Base-by-base conservation (phyloP, 2,797 vertebrate species). In the Lophotriccus pileatus region DNA sequence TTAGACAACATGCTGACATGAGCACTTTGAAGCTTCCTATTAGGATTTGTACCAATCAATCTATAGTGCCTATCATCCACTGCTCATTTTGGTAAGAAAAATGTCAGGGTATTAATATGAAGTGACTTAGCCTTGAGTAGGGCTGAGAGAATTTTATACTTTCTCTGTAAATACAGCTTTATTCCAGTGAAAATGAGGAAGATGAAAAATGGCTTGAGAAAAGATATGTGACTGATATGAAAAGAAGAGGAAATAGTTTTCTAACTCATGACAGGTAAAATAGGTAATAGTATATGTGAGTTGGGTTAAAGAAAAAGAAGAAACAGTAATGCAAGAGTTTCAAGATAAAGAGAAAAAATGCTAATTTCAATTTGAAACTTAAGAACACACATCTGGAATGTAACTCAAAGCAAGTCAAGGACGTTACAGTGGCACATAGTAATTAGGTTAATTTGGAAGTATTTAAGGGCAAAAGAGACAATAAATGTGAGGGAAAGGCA, bases 201-300 rank as follows among this genome's bases (percentile, higher is more conserved):
- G 27, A 14, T 68, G 22, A 39, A 88, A 90, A 88, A 74, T 64
- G 20, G 13, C 32, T 78, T 75, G 24, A 88, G 66, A 77, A 64
- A 53, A 80, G 49, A 32, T 32, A 46, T 20, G 5, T 72, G 10
- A 73, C n/a, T 81, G 23, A 64, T 44, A 53, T 1, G 3, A 28
- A 58, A 86, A 81, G 44, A 86, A 81, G 44, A 91, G 15, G 11
- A 89, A 85, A 67, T 55, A 89, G 9, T 67, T 84, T 87, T 89
- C 76, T 83, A 28, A 70, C 15, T 84, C 12, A 23, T 25, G 53
- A 46, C 21, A 43, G 21, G 49, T 68, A 58, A 64, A 90, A 72
- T 9, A 56, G 16, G 19, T 56, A 55, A 64, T 0, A 0, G n/a
- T 28, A 14, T 63, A 44, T 41, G 6, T 69, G 47, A 87, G 25